Conservation (phyloP, 1,140 invertebrate genomes). For the Micrasema longulum region DNA sequence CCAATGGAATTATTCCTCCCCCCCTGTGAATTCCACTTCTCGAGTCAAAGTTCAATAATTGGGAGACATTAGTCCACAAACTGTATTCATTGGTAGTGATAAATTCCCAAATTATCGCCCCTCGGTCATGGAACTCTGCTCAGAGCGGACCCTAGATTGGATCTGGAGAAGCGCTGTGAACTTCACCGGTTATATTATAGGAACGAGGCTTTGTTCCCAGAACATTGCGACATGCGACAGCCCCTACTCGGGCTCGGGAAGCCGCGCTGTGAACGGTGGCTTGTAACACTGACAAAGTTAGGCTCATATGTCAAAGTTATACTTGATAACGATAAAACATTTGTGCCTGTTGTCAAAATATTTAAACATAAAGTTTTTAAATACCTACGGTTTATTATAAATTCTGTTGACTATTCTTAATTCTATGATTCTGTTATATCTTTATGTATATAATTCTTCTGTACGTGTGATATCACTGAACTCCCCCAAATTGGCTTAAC, state of each 20-base stretch:
- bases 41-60: slow-evolving; percentile 48
- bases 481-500: too few species aligned
- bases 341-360: neutral
- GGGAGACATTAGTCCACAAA: slow-evolving; percentile 49
- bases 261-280: too few species aligned
- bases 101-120: slow-evolving; percentile 52
- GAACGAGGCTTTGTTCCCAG: slow-evolving; percentile 6
- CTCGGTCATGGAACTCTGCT: slow-evolving; percentile 17
- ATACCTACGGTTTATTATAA: too few species aligned
- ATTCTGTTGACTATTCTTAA: too few species aligned
- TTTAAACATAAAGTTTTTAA: too few species aligned
- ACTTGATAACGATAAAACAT: neutral
- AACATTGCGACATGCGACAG: neutral
- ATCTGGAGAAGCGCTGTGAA: neutral
- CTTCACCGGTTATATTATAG: neutral
- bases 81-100: slow-evolving; percentile 51
- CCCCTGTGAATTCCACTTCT: slow-evolving; percentile 3
- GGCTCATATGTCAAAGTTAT: too few species aligned
- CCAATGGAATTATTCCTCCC: slow-evolving; percentile 19
- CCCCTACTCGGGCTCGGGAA: too few species aligned
- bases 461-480: too few species aligned
- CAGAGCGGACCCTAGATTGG: neutral
- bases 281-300: too few species aligned
- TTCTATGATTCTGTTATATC: too few species aligned
- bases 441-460: too few species aligned